These are phyloP conservation scores for Aphodius granarius DNA, from an alignment of 2,888 invertebrate genomes.

Conservation along the genomic window DNA sequence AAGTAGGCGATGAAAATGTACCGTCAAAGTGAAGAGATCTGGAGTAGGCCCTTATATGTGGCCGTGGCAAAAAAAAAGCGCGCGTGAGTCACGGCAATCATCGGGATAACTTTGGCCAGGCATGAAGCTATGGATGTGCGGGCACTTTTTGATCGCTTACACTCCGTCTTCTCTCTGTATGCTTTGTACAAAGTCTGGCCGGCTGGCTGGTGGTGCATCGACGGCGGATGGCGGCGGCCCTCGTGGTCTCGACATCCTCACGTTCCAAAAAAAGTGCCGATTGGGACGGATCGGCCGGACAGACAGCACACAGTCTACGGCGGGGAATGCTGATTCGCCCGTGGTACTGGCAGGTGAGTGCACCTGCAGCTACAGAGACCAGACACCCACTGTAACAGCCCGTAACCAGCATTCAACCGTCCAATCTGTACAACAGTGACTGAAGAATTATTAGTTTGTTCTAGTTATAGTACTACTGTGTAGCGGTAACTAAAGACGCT, in stretches of 20 bases:
- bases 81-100: not conserved
- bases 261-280: not conserved
- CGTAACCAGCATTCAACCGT: slow-evolving; percentile 24
- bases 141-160: not conserved
- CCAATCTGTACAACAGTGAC: too few relatives aligned
- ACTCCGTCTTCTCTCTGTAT: not conserved
- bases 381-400: not conserved
- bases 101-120: not conserved
- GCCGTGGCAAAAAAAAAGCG: not conserved
- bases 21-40: not conserved
- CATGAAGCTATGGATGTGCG: not conserved
- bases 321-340: not conserved
- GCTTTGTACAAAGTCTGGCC: not conserved
- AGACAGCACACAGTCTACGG: not conserved
- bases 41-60: not conserved
- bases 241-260: not conserved
- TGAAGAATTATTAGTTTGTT: too few relatives aligned
- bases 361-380: slow-evolving; percentile 26
- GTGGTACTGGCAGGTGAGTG: slow-evolving; percentile 30
- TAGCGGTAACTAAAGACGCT: too few relatives aligned
- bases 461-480: too few relatives aligned
- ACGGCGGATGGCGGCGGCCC: not conserved
- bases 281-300: slow-evolving; percentile 8
- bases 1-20: not conserved
- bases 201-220: not conserved